Conservation (phyloP, 1,140 invertebrate species). For the Calosoma granatense region DNA sequence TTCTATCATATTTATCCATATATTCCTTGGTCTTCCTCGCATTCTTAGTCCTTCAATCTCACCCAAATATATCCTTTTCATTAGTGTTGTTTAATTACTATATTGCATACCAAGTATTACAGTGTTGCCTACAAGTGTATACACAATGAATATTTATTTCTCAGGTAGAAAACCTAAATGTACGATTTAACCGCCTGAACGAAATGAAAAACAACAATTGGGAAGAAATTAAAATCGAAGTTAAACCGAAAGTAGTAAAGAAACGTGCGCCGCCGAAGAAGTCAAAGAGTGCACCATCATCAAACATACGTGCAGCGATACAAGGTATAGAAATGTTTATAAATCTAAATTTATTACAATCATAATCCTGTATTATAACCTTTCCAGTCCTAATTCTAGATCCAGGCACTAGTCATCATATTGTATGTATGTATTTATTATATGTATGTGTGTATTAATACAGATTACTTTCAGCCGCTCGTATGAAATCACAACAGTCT, state of each 20-base stretch:
- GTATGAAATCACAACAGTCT: constrained; percentile 8
- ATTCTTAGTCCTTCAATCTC: too few species aligned
- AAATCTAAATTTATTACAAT: not conserved
- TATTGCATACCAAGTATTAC: too few species aligned
- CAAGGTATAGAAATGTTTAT: constrained; percentile 1
- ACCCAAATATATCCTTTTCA: too few species aligned
- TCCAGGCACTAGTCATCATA: too few species aligned
- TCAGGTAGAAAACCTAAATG: constrained; percentile 38
- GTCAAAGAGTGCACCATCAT: not conserved
- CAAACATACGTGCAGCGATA: constrained; percentile 4
- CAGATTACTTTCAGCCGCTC: constrained; percentile 7
- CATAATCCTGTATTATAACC: too few species aligned
- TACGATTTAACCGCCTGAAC: constrained; percentile 41
- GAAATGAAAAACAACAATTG: constrained; percentile 40
- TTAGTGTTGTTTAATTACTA: too few species aligned
- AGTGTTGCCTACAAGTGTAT: not conserved
- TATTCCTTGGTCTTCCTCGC: too few species aligned
- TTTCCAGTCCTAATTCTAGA: too few species aligned
- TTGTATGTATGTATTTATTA: too few species aligned
- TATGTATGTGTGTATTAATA: too few species aligned
- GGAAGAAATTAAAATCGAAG: constrained; percentile 33
- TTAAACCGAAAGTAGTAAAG: constrained; percentile 8
- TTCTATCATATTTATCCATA: too few species aligned
- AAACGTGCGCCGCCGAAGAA: not conserved
- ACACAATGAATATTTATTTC: not conserved